phyloP scores from a whole-genome alignment of 2,888 invertebrate genomes.

The Chrysotoxum bicinctum region DNA sequence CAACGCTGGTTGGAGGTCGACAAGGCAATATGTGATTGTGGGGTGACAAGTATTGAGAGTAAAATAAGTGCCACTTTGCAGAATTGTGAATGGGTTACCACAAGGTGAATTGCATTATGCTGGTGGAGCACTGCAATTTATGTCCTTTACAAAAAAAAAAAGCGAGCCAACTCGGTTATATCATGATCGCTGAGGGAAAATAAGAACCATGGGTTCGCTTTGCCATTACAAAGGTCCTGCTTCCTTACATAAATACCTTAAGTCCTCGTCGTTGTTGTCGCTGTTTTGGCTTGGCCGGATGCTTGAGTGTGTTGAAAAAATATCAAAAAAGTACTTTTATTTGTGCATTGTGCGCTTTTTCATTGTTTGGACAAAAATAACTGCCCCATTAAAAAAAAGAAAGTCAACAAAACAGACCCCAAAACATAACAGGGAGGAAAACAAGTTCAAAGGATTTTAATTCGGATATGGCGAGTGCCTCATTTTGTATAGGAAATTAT shows the following conservation, averaged over 20 bases:
- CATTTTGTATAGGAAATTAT: not conserved
- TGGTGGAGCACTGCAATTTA: constrained; percentile 65
- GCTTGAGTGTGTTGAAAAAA: constrained; percentile 25
- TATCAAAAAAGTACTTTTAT: constrained; percentile 46
- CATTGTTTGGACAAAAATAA: constrained; percentile 63
- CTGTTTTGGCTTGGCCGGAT: constrained; percentile 13
- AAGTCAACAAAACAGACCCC: not conserved
- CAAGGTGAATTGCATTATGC: constrained; percentile 71
- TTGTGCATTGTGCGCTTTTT: constrained; percentile 45
- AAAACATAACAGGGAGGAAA: not conserved
- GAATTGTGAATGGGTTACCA: constrained; percentile 55
- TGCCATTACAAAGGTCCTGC: constrained; percentile 44
- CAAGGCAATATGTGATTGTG: not conserved
- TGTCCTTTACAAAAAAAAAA: constrained; percentile 60
- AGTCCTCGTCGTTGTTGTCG: not conserved
- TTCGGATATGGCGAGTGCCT: not conserved
- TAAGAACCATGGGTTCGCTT: not conserved
- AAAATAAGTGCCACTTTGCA: constrained; percentile 57
- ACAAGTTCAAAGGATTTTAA: constrained; percentile 20
- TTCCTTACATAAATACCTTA: constrained; percentile 41
- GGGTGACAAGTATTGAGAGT: constrained; percentile 50
- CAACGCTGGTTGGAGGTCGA: not conserved
- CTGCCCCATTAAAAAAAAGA: constrained; percentile 52
- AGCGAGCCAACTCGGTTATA: constrained; percentile 38
- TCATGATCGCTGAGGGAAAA: constrained; percentile 37